These are phyloP conservation scores for Portunus trituberculatus DNA, from an alignment of 1,140 invertebrate genomes.

Conservation along the genomic window DNA sequence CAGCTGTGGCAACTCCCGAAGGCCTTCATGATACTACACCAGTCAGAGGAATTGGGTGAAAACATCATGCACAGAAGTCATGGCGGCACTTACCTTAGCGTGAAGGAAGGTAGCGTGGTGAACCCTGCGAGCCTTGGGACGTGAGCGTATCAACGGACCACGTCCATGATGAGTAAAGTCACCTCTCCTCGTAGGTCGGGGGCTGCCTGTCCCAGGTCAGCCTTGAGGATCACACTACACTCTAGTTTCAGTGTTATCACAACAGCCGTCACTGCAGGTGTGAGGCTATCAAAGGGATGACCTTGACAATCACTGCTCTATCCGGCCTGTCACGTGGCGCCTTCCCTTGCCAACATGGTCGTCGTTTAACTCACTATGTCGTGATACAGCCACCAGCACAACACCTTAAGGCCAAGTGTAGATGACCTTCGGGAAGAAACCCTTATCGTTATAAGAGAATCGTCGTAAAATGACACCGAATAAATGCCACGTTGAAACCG, in stretches of 20 bases:
- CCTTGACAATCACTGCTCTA: conserved; percentile 7
- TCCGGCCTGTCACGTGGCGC: neutral
- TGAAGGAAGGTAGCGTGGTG: neutral
- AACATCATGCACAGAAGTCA: neutral
- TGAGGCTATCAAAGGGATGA: neutral
- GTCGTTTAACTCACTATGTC: neutral
- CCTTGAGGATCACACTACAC: neutral
- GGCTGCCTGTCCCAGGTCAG: neutral
- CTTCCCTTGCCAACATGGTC: neutral
- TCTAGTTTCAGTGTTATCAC: neutral
- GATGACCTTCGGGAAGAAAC: neutral
- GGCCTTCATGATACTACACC: neutral
- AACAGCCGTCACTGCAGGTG: neutral
- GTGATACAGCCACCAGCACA: neutral
- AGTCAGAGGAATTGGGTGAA: neutral
- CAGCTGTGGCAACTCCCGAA: neutral
- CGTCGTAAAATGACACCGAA: neutral
- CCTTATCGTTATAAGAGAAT: neutral
- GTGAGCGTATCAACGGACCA: neutral
- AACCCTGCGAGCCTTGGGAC: neutral
- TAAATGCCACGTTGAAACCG: neutral
- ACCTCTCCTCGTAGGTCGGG: neutral
- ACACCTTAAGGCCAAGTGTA: neutral
- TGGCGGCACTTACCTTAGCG: neutral
- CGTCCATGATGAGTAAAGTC: neutral